These are phyloP conservation scores for Caenorhabditis angaria DNA, from an alignment of 2,888 invertebrate genomes.

Conservation along the genomic window DNA sequence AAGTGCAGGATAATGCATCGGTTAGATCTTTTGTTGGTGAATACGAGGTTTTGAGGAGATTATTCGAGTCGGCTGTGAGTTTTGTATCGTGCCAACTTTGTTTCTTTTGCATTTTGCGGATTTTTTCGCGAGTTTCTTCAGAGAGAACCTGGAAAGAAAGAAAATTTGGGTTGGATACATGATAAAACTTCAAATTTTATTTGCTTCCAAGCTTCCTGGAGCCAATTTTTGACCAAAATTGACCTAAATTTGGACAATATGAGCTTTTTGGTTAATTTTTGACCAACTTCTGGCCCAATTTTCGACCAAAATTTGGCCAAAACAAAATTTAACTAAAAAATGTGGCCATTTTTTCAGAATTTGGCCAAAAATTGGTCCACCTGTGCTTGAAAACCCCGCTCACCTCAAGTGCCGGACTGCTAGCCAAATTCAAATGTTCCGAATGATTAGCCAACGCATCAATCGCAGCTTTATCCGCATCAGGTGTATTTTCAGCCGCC, in stretches of 20 bases:
- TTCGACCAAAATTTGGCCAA: no score
- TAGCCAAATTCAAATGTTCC: conserved; percentile 60
- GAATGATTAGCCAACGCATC: conserved; percentile 63
- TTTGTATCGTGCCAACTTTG: conserved; percentile 51
- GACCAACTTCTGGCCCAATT: no score
- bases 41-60: conserved; percentile 16
- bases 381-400: conserved; percentile 12
- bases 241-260: no score
- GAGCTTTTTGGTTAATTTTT: no score
- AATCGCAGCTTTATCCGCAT: conserved; percentile 41
- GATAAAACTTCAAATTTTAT: no score
- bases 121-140: conserved; percentile 66
- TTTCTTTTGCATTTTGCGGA: conserved; percentile 61
- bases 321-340: no score
- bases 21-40: conserved; percentile 44
- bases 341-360: conserved; percentile 5
- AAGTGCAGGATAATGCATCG: conserved; percentile 60
- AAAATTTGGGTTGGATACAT: no score
- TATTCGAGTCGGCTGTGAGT: conserved; percentile 16
- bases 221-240: no score
- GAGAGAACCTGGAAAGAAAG: conserved; percentile 48
- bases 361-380: conserved; percentile 5
- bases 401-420: conserved; percentile 57
- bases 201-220: no score
- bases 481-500: conserved; percentile 26